These are phyloP conservation scores for Glaucidium brasilianum DNA, from an alignment of 2,113 vertebrate genomes.

Conservation along the genomic window DNA sequence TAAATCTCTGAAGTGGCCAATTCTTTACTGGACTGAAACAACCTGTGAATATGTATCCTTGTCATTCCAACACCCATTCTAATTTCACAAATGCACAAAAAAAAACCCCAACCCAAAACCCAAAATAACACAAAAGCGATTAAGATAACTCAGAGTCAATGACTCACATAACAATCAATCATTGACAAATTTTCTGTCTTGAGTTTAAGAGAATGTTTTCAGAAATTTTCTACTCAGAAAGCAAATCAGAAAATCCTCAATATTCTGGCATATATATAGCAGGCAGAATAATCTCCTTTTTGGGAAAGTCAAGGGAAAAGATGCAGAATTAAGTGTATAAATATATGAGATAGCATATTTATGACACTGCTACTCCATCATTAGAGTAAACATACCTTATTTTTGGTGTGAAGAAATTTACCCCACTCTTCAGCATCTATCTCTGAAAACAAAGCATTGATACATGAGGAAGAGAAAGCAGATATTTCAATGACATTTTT, in stretches of 20 bases:
- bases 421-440: slow-evolving; percentile 96
- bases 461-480: background rate
- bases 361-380: background rate
- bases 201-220: background rate
- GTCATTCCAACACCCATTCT: background rate
- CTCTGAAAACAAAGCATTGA: slow-evolving; percentile 77
- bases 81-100: background rate
- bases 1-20: background rate
- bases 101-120: too few species aligned
- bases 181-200: background rate
- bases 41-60: background rate
- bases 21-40: background rate
- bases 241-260: background rate
- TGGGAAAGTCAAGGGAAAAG: background rate
- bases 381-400: slow-evolving; percentile 81
- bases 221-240: background rate
- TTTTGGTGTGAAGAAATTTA: slow-evolving; percentile 98
- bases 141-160: background rate
- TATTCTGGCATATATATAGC: background rate
- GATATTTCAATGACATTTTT: background rate
- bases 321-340: background rate
- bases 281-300: background rate
- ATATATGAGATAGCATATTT: background rate
- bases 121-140: background rate
- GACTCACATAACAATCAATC: background rate